These are phyloP conservation scores for Drosophila ananassae DNA, from an alignment of 1,140 invertebrate genomes.

Conservation along the genomic window DNA sequence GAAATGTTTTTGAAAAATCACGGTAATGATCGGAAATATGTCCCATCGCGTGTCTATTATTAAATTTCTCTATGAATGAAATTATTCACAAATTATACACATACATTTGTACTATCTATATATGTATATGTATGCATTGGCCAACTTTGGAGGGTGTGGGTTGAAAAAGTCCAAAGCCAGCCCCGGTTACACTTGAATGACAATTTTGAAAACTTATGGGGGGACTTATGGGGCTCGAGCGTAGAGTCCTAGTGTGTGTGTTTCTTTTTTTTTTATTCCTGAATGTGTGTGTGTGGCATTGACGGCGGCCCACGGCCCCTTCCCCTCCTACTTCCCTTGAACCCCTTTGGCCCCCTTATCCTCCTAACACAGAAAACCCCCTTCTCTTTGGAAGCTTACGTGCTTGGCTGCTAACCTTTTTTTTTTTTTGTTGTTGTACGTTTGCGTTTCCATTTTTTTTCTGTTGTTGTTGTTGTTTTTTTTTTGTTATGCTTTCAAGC, in stretches of 20 bases:
- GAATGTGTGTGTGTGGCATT: slow-evolving; percentile 42
- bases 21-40: neutral
- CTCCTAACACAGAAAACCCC: slow-evolving; percentile 14
- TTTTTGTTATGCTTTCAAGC: slow-evolving; percentile 38
- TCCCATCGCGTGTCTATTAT: slow-evolving; percentile 44
- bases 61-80: slow-evolving; percentile 66
- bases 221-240: slow-evolving; percentile 34
- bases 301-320: slow-evolving; percentile 47
- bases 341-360: neutral
- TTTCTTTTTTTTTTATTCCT: neutral
- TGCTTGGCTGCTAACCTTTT: slow-evolving; percentile 64
- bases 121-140: slow-evolving; percentile 1
- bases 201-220: slow-evolving; percentile 50
- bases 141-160: slow-evolving; percentile 15
- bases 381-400: slow-evolving; percentile 59
- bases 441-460: slow-evolving; percentile 26
- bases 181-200: slow-evolving; percentile 60
- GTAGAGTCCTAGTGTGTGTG: slow-evolving; percentile 33
- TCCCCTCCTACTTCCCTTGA: slow-evolving; percentile 6
- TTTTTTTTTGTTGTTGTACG: slow-evolving; percentile 10
- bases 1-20: neutral
- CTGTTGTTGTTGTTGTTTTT: neutral
- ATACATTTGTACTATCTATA: neutral
- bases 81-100: slow-evolving; percentile 9
- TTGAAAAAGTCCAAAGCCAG: slow-evolving; percentile 9